Base-by-base conservation (phyloP, 2,888 invertebrate species). In the Uloborus plumipes region DNA sequence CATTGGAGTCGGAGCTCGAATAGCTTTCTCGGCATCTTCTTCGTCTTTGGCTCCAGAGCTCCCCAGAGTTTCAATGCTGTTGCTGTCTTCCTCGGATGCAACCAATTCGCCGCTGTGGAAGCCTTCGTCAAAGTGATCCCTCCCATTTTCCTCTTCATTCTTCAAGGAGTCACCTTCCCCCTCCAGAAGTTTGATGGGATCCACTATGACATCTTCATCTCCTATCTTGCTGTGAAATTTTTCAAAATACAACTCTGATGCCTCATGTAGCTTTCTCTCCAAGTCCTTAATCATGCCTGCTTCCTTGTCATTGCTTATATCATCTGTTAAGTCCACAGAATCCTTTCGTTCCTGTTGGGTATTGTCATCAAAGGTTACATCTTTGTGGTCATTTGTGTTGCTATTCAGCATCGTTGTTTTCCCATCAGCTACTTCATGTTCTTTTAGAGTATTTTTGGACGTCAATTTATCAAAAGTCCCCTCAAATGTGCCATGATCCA, bases 91-190 rank as follows among this genome's bases (percentile, higher is more conserved):
- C 51, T 83, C 83, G 1, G 83, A 83, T 2, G 77, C 77, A 9
- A 83, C 73, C 55, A 83, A 20, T 22, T 83, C 83, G 0, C 83
- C 83, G 16, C 83, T 83, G 47, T 83, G 83, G 62, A 83, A 83
- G 1, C 83, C 83, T 71, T 84, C 84, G n/a, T 78, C 84, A 14
- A 39, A 78, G 53, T 84, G 74, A 49, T 84, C 84, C 26, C 79
- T 70, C 0, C 70, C 74, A n/a, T 77, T 78, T 16, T 79, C 79
- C 6, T 84, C 72, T 1, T 47, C 50, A 47, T 74, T 72, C 20
- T 84, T 79, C 47, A 65, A 1, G 2, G 70, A 69, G n/a, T 84
- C 78, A 1, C 74, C 78, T 61, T 69, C 84, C 1, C 70, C 78
- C 49, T 79, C 69, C 0, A 79, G 73, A 6, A 72, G 22, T 47